Evolutionary conservation across 2,113 vertebrate species (phyloP).

Genomic region (Oriolus oriolus): DNA sequence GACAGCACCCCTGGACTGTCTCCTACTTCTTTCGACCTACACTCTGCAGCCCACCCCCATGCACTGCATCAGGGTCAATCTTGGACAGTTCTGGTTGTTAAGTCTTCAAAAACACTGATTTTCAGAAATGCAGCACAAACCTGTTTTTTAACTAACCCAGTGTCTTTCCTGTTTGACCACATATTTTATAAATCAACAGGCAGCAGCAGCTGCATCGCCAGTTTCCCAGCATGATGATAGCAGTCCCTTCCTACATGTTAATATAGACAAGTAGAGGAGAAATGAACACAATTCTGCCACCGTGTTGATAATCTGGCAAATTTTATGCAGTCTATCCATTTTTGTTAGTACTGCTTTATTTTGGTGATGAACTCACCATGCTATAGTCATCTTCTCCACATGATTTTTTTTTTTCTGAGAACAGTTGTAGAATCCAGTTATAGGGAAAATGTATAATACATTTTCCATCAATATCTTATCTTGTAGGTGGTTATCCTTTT

Average conservation of each 20-base stretch:
- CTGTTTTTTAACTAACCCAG: background rate
- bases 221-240: background rate
- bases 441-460: background rate
- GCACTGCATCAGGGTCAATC: background rate
- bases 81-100: background rate
- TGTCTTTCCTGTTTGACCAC: background rate
- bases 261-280: background rate
- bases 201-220: background rate
- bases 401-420: background rate
- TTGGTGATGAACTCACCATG: background rate
- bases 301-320: background rate
- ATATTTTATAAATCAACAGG: background rate
- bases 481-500: background rate
- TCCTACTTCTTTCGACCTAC: background rate
- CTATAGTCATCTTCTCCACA: background rate
- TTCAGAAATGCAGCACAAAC: background rate
- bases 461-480: background rate
- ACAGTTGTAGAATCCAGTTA: background rate
- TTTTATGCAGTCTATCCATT: background rate
- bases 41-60: fast-evolving
- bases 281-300: background rate
- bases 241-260: background rate
- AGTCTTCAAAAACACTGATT: background rate
- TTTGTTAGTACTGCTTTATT: background rate
- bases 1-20: background rate